These are phyloP conservation scores for Sphenopsis melanotis DNA, from an alignment of 2,797 vertebrate species.

Conservation along the genomic window DNA sequence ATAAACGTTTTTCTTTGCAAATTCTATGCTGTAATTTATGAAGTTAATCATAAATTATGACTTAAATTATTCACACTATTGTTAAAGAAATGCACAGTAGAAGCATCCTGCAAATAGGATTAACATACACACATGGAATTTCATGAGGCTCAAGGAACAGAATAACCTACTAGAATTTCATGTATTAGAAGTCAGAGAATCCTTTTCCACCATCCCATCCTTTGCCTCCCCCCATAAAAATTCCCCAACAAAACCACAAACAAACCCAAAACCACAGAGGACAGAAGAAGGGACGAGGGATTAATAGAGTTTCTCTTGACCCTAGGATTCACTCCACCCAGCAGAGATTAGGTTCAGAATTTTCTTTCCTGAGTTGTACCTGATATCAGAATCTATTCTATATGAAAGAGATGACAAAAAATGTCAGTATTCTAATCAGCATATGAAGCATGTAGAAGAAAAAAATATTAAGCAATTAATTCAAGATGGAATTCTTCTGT, in stretches of 20 bases:
- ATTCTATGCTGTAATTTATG: not conserved
- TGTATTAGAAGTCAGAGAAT: not conserved
- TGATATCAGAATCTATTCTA: not conserved
- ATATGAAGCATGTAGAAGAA: not conserved
- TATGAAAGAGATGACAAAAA: not conserved
- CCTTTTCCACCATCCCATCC: not conserved
- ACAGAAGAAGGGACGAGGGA: not conserved
- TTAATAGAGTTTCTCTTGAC: not conserved
- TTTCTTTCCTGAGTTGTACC: not conserved
- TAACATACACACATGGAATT: not conserved
- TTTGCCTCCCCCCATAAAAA: fast-evolving
- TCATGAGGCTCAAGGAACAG: not conserved
- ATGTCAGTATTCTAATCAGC: not conserved
- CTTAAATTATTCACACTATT: not conserved
- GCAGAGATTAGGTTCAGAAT: not conserved
- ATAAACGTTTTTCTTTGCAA: not conserved
- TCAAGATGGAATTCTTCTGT: not conserved
- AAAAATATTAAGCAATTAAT: not conserved
- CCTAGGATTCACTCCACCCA: not conserved
- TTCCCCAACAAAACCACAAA: not conserved
- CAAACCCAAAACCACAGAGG: not conserved
- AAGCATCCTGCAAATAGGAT: not conserved
- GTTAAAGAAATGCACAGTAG: not conserved
- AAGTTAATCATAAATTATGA: not conserved
- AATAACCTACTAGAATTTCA: not conserved